Evolutionary conservation across 2,888 invertebrate genomes (phyloP), one percentile per base, ranked within the genome.

Genomic region (Temnothorax rugatulus): DNA sequence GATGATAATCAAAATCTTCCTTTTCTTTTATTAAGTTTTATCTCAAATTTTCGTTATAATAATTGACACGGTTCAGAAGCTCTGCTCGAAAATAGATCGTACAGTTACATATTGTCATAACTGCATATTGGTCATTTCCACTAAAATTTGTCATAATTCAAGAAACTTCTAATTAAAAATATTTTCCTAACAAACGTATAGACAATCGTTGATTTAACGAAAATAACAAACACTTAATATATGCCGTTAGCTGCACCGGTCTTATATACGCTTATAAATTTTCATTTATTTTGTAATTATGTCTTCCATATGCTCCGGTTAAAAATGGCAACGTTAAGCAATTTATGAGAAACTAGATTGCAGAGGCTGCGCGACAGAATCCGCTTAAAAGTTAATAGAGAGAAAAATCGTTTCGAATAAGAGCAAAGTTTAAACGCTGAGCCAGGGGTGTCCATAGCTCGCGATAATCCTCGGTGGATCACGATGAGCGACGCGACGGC

Each of bases 331-430:
- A 77, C 9, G 13, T 69, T 29, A 57, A 29, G 54, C 25, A 41
- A 77, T 69, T 77, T 25, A 44, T 44, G 44, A 57, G 77, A 44
- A 54, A 77, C 21, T 41, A 77, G 44, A 77, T 77, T 77, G 68
- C 54, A 29, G 29, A 41, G 29, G 9, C 29, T 44, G 9, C 57
- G 38, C 38, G 57, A 57, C 77, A 21, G n/a, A 77, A 77, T 77
- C 34, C 68, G 44, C n/a, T 77, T 69, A 68, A 68, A 77, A 77
- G 54, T 77, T 77, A 77, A 77, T 77, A 77, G 54, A 69, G 57
- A 77, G 71, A 77, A 77, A 77, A 77, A 77, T 69, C 54, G 34
- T 68, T 47, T 25, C n/a, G 38, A 61, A 29, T 29, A 29, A 68
- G 68, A 52, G 77, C 54, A 54, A 54, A 77, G 41, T 68, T 68